These are phyloP conservation scores for Drosophila baimaii DNA, from an alignment of 1,140 invertebrate species.

Conservation along the genomic window DNA sequence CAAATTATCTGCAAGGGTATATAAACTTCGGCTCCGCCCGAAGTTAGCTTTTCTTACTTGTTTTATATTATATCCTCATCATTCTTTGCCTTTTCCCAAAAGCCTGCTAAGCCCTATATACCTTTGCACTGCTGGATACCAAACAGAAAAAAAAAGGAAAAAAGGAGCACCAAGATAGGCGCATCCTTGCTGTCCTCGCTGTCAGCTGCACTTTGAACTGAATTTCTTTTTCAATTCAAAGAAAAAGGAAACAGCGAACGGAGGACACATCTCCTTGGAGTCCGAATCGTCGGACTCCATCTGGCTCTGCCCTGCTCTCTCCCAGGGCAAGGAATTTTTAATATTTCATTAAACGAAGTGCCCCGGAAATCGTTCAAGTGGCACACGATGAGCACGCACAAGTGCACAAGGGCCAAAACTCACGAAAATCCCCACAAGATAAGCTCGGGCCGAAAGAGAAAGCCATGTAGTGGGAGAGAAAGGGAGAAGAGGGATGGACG, in stretches of 20 bases:
- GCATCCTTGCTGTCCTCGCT: constrained; percentile 33
- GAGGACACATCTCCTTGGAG: constrained; percentile 40
- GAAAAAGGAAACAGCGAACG: background rate
- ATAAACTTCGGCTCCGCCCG: too few relatives aligned
- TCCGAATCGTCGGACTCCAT: constrained; percentile 31
- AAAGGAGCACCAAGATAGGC: constrained; percentile 24
- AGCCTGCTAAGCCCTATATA: background rate
- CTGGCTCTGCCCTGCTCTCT: background rate
- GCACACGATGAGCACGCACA: constrained; percentile 76
- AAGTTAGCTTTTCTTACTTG: too few relatives aligned
- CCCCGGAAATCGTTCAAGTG: constrained; percentile 77
- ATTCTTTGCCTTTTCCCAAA: background rate
- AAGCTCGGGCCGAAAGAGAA: constrained; percentile 31
- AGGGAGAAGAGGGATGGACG: too few relatives aligned
- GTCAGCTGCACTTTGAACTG: constrained; percentile 58
- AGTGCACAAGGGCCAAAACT: constrained; percentile 60
- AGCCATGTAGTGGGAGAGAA: background rate
- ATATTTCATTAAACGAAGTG: constrained; percentile 84
- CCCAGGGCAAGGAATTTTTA: constrained; percentile 72
- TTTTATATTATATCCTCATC: too few relatives aligned
- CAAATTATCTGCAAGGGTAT: too few relatives aligned
- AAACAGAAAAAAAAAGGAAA: background rate
- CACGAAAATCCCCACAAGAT: constrained; percentile 47
- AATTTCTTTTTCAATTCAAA: constrained; percentile 29
- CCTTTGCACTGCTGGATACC: background rate